Evolutionary conservation across 2,797 vertebrate species (phyloP).

Genomic region (Gadopsis bispinosus): DNA sequence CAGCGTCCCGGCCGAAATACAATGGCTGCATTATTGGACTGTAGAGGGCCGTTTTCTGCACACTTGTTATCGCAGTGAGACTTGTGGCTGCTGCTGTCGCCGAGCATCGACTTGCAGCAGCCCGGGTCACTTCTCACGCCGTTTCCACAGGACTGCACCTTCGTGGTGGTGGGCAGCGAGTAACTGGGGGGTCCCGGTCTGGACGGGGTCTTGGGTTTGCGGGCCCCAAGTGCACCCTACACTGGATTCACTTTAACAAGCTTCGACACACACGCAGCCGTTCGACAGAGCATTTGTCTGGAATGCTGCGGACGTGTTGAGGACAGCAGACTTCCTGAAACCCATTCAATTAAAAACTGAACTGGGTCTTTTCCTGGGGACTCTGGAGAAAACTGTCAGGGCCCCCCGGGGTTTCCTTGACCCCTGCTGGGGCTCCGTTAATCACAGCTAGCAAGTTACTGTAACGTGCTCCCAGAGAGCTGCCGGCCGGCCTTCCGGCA

Average conservation of each 20-base stretch:
- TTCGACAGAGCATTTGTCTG: neutral
- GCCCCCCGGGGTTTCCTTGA: slow-evolving; percentile 46
- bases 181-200: slow-evolving; percentile 5
- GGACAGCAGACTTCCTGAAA: neutral
- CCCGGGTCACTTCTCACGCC: neutral
- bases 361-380: neutral
- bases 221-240: slow-evolving; percentile 17
- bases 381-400: no score
- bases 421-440: slow-evolving; percentile 16
- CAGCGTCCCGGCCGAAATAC: slow-evolving; percentile 43
- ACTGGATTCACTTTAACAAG: neutral
- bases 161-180: neutral
- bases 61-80: slow-evolving; percentile 26
- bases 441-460: slow-evolving; percentile 62
- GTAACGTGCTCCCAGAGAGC: slow-evolving; percentile 43
- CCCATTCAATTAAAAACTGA: neutral
- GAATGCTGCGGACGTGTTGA: no score
- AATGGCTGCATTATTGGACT: slow-evolving; percentile 61
- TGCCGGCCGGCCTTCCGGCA: slow-evolving; percentile 48
- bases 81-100: slow-evolving; percentile 17
- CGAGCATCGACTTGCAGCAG: slow-evolving; percentile 4
- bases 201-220: neutral
- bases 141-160: no score
- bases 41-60: slow-evolving; percentile 37
- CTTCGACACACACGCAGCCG: neutral